These are phyloP conservation scores for Armadillidium nasatum DNA, from an alignment of 1,140 invertebrate genomes.

Conservation along the genomic window DNA sequence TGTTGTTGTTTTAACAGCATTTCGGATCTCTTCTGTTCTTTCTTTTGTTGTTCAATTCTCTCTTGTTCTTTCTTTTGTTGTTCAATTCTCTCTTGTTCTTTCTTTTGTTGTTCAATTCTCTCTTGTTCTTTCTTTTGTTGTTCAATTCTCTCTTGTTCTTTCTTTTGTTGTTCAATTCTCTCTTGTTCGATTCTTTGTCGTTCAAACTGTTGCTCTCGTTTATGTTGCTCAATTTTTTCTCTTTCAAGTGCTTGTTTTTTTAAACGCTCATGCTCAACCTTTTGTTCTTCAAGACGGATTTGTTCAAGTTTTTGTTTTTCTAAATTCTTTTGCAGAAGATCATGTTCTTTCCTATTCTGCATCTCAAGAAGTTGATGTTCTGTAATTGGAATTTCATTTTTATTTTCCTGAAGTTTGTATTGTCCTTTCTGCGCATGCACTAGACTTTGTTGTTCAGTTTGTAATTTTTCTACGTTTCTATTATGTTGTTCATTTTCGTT, in stretches of 20 bases:
- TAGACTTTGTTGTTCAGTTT: no score
- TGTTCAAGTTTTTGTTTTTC: constrained; percentile 13
- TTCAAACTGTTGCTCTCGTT: constrained; percentile 17
- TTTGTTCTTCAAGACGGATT: neutral
- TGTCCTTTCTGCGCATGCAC: no score
- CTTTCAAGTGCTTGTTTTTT: constrained; percentile 1
- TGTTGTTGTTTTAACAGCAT: constrained; percentile 18
- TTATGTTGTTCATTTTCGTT: no score
- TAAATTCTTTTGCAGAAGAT: neutral
- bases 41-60: constrained; percentile 4
- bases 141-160: neutral
- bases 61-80: neutral
- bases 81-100: neutral
- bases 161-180: neutral
- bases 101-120: neutral
- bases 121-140: neutral
- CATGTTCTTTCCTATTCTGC: neutral
- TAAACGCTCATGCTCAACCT: constrained; percentile 9
- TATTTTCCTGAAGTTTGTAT: neutral
- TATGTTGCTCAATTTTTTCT: constrained; percentile 13
- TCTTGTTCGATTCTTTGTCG: constrained; percentile 9
- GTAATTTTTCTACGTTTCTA: no score
- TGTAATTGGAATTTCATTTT: neutral
- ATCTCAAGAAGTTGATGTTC: neutral
- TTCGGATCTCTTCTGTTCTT: constrained; percentile 7